These are phyloP conservation scores for Agonopterix heracliana DNA, from an alignment of 2,888 invertebrate species.

Conservation along the genomic window DNA sequence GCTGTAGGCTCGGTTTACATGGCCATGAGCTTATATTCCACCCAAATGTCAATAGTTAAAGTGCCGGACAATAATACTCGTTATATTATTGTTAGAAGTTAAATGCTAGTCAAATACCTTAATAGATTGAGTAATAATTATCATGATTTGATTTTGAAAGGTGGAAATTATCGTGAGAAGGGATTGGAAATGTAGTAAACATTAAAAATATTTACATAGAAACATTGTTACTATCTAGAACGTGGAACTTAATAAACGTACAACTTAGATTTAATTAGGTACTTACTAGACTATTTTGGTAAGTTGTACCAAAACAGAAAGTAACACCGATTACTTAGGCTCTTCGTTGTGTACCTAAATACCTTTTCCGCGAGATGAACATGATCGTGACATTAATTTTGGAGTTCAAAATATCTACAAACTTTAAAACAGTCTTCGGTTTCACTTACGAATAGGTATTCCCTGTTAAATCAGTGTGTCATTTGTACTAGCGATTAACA, in stretches of 20 bases:
- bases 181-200: neutral
- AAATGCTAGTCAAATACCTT: too few species aligned
- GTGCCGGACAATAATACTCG: too few species aligned
- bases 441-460: conserved; percentile 65
- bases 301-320: conserved; percentile 62
- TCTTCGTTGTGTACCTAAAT: conserved; percentile 30
- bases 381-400: conserved; percentile 36
- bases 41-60: too few species aligned
- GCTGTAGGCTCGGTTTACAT: too few species aligned
- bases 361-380: conserved; percentile 31
- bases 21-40: too few species aligned
- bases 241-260: conserved; percentile 38
- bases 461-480: conserved; percentile 68
- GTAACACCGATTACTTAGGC: conserved; percentile 45
- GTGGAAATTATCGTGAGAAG: too few species aligned
- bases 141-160: too few species aligned
- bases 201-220: neutral
- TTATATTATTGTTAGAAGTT: too few species aligned
- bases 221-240: neutral
- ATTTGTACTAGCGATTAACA: conserved; percentile 69
- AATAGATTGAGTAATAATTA: too few species aligned
- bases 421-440: conserved; percentile 71
- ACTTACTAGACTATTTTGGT: conserved; percentile 66
- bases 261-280: conserved; percentile 59
- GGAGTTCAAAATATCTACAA: conserved; percentile 63